Evolutionary conservation across 2,888 invertebrate species (phyloP), one percentile per base, ranked within the genome.

Genomic region (Glaucopsyche alexis): DNA sequence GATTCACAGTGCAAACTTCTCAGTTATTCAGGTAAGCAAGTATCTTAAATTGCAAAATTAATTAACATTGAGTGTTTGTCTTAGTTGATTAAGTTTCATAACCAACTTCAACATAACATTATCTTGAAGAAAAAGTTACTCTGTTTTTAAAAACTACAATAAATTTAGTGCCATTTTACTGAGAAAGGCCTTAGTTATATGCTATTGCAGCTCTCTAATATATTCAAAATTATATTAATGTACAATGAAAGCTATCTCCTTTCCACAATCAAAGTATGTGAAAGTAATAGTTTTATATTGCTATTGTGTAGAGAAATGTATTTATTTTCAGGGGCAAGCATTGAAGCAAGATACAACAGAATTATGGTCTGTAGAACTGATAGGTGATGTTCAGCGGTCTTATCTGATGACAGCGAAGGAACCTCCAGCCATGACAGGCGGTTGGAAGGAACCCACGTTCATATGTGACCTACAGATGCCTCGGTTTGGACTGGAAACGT

Each of bases 371-470:
- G 90, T 87, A 0, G 90, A 91, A 74, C 70, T 93, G 13, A 89
- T 89, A 29, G 93, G 92, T 0, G 85, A 87, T 7, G 87, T 89
- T 0, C 84, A 81, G 0, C 82, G 86, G 9, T 90, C 88, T 0
- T 87, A 90, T 74, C 71, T 91, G 19, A 85, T 92, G 87, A 81
- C 88, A 0, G 82, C 85, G 0, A 86, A 85, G 29, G 90, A 89
- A 42, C 86, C 88, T 0, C 74, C 85, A 0, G 49, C 81, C 0
- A 71, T 79, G 19, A 66, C 80, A 0, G 79, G 78, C 0, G 89
- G 88, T 0, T 93, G 93, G 93, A 82, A 81, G 2, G 89, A 90
- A 52, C 93, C 93, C 0, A 91, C 91, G 0, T 93, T 93, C 67
- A 82, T 93, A 82, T 90, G 90, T 74, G 91, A 93, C 71, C 76